Conservation (phyloP, 37 sponge, comb jelly and placozoan species). For the Halichondria panicea region DNA sequence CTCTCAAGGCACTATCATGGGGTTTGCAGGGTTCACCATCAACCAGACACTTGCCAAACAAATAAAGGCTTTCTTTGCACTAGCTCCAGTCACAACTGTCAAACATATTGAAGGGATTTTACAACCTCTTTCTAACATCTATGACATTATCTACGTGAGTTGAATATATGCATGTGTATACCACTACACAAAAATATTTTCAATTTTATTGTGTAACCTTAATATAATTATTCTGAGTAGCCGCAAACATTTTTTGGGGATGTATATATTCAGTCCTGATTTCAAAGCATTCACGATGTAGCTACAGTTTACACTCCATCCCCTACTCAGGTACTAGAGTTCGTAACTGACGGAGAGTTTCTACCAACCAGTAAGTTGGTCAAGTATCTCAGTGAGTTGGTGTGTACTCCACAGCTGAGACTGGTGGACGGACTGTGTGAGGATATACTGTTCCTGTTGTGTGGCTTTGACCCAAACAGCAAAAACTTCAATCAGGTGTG, state of each 20-base stretch:
- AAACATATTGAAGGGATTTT: slow-evolving; percentile 65
- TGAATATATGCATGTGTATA: too few species aligned
- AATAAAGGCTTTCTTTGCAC: slow-evolving; percentile 71
- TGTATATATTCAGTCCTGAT: too few species aligned
- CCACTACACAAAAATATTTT: too few species aligned
- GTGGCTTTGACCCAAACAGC: slow-evolving; percentile 66
- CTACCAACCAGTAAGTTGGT: slow-evolving; percentile 62
- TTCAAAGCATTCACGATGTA: too few species aligned
- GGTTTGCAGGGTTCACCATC: slow-evolving; percentile 82
- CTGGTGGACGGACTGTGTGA: slow-evolving; percentile 56
- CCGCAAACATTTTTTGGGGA: too few species aligned
- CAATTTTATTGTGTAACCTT: too few species aligned
- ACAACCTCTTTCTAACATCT: slow-evolving; percentile 19
- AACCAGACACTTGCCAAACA: slow-evolving; percentile 66
- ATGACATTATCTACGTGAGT: too few species aligned
- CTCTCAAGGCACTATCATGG: slow-evolving; percentile 94
- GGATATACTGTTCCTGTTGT: slow-evolving; percentile 81
- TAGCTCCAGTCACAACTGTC: slow-evolving; percentile 79
- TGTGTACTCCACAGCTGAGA: slow-evolving; percentile 47
- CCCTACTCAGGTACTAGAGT: slow-evolving; percentile 31
- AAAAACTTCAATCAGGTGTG: too few species aligned
- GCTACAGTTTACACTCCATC: background rate
- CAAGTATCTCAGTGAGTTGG: slow-evolving; percentile 15
- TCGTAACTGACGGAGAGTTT: slow-evolving; percentile 73
- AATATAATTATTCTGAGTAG: too few species aligned